Conservation (phyloP, 2,888 invertebrate genomes). For the Hypomecis punctinalis region DNA sequence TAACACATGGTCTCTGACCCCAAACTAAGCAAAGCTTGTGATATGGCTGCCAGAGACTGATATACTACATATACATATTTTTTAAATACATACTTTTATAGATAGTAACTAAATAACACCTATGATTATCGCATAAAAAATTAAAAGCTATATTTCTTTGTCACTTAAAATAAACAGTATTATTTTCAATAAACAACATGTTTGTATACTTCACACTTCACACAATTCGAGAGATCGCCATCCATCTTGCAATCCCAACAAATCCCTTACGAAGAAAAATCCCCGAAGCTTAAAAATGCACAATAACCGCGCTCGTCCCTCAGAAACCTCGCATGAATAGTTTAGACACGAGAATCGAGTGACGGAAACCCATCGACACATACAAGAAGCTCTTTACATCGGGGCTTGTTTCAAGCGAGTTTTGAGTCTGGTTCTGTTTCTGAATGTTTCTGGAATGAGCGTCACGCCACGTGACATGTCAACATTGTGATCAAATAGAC, state of each 20-base stretch:
- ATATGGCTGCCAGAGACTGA: too few species aligned
- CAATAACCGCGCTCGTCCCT: slow-evolving; percentile 40
- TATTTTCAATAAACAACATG: slow-evolving; percentile 6
- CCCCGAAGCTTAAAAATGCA: slow-evolving; percentile 37
- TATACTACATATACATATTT: too few species aligned
- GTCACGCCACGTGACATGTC: too few species aligned
- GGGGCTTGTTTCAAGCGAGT: neutral
- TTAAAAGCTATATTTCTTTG: too few species aligned
- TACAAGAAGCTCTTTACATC: neutral
- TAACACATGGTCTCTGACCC: too few species aligned
- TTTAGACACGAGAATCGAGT: slow-evolving; percentile 45
- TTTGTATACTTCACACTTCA: slow-evolving; percentile 21
- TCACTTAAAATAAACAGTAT: neutral
- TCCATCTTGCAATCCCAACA: slow-evolving; percentile 25
- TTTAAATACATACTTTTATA: too few species aligned
- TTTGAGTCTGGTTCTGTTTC: too few species aligned
- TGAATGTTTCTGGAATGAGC: too few species aligned
- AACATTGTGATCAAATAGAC: too few species aligned
- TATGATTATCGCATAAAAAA: too few species aligned
- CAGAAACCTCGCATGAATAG: slow-evolving; percentile 44
- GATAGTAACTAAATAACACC: too few species aligned
- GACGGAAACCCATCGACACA: slow-evolving; percentile 36
- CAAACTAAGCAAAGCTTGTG: too few species aligned
- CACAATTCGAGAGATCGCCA: slow-evolving; percentile 17
- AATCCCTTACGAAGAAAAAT: slow-evolving; percentile 18